Evolutionary conservation across 2,113 vertebrate species (phyloP).

Genomic region (Probosciger aterrimus): DNA sequence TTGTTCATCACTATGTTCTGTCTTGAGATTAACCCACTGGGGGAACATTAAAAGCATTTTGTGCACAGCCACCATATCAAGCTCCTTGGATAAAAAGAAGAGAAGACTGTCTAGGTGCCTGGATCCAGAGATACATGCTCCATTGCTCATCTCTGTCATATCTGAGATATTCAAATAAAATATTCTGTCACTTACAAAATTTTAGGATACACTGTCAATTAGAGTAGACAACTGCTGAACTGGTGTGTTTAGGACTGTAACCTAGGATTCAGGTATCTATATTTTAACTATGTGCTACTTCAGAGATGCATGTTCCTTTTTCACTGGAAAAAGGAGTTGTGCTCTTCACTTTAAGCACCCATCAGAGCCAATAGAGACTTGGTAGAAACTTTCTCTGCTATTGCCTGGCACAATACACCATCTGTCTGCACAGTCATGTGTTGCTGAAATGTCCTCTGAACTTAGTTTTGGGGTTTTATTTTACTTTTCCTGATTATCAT

Average conservation of each 20-base stretch:
- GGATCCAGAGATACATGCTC: background rate
- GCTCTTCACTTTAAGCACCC: background rate
- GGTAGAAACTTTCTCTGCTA: background rate
- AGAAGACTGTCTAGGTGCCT: background rate
- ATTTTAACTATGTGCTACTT: background rate
- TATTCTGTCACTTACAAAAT: rapidly evolving
- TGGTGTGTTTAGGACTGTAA: background rate
- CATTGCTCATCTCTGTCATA: background rate
- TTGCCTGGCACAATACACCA: background rate
- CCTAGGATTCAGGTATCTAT: background rate
- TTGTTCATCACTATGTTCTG: background rate
- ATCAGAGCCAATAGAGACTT: background rate
- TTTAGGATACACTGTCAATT: background rate
- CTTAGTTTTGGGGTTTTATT: background rate
- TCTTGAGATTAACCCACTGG: background rate
- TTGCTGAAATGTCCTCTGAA: background rate
- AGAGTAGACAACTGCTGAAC: background rate
- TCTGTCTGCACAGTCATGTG: background rate
- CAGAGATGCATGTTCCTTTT: background rate
- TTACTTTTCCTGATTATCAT: background rate
- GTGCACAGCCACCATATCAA: background rate
- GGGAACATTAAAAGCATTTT: background rate
- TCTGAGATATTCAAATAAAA: background rate
- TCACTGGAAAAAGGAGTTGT: background rate
- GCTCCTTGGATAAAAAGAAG: background rate